Base-by-base conservation (phyloP, 1,140 invertebrate species). In the Bursaphelenchus mucronatus region DNA sequence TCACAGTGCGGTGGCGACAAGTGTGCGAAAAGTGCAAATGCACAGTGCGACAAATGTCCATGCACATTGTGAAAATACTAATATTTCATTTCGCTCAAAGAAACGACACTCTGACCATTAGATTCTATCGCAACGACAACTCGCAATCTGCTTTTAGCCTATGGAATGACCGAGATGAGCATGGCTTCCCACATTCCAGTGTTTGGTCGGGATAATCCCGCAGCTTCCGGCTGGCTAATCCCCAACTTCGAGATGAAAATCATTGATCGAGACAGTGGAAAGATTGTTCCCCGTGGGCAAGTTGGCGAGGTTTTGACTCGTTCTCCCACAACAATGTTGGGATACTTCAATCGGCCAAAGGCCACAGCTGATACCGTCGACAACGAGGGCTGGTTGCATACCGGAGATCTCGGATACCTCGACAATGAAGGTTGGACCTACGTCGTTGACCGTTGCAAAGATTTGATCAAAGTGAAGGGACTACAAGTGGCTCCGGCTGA, bases 381-480 rank as follows among this genome's bases (percentile, higher is more conserved):
- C 21, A 76, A 84, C 0, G 87, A 89, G 66, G 87, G 87, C 7
- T 94, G 89, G 89, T 81, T 91, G 58, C 87, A 87, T 69, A 90
- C 89, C 75, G 57, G 71, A 13, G 91, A 93, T 76, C 85, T 92
- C 19, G 90, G 87, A 7, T 88, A 87, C 70, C 88, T 87, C 63
- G 89, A 91, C 68, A 75, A 86, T 9, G 84, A 89, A 0, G 86
- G 89, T 0, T 55, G 68, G 52, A 63, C 82, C 43, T 91, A 86
- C 58, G 87, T 93, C 56, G 89, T 89, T 1, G 91, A 93, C 71
- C 83, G 91, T 61, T 74, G 92, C 52, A 94, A 94, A 76, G 90
- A 94, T 79, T 84, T 94, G 10, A 93, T 94, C 64, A 94, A 94
- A 84, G 89, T 90, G 49, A 91, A 90, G 83, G 90, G 89, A 67